Percentiles rank a stretch among this genome's conserved stretches.
Conservation (phyloP, 2,888 invertebrate genomes). For the Limnephilus rhombicus region DNA sequence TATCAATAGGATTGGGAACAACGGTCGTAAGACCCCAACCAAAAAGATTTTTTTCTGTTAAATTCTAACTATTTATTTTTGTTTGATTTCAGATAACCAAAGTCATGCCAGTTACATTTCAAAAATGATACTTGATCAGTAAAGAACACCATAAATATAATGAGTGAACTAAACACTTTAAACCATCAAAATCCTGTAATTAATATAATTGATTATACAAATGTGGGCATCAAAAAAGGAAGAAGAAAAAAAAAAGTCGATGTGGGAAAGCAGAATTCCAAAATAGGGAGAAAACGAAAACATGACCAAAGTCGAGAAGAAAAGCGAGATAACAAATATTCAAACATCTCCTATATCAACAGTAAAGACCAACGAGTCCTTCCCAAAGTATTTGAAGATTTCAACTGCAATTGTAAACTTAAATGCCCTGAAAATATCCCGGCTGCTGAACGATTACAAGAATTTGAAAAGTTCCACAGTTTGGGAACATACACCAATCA, state of each 20-base stretch:
- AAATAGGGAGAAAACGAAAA: slow-evolving; percentile 47
- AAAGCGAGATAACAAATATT: slow-evolving; percentile 45
- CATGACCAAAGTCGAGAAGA: slow-evolving; percentile 46
- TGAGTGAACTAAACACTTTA: neutral
- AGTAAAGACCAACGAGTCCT: slow-evolving; percentile 43
- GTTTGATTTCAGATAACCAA: neutral
- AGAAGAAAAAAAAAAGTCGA: neutral
- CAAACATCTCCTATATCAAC: slow-evolving; percentile 45
- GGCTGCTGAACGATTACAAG: slow-evolving; percentile 35
- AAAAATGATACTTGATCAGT: neutral
- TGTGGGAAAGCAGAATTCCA: neutral
- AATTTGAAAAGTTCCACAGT: slow-evolving; percentile 41
- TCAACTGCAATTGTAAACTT: slow-evolving; percentile 47
- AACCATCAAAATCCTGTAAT: neutral
- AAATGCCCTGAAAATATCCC: slow-evolving; percentile 46
- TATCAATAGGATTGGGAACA: too few species aligned
- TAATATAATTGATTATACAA: neutral
- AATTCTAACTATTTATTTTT: neutral
- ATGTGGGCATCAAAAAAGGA: neutral
- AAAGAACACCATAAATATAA: neutral
- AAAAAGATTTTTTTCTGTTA: neutral
- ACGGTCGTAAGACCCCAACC: neutral
- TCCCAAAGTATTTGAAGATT: slow-evolving; percentile 51
- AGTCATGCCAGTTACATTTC: neutral
- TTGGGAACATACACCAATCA: slow-evolving; percentile 47